A percentile compares a stretch with the other conserved stretches of the same genome.
Evolutionary conservation across 2,888 invertebrate genomes (phyloP).

Genomic region (Clostera curtula): DNA sequence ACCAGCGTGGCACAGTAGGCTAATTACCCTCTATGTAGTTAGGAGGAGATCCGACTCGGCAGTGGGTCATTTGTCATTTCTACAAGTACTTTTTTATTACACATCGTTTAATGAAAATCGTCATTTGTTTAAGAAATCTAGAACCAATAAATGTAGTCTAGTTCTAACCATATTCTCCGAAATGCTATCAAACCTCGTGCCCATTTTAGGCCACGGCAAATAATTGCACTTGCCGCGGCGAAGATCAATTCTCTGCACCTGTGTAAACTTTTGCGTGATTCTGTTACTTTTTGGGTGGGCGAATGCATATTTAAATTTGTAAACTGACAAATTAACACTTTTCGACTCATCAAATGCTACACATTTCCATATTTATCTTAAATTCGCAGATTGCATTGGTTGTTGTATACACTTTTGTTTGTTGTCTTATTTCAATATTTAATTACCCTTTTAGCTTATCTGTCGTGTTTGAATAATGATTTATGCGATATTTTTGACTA

Average conservation of each 20-base stretch:
- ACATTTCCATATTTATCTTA: constrained; percentile 37
- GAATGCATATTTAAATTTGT: constrained; percentile 55
- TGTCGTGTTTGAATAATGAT: constrained; percentile 28
- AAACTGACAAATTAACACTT: constrained; percentile 59
- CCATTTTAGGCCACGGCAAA: constrained; percentile 33
- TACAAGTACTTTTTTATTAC: too few relatives aligned
- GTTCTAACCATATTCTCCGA: constrained; percentile 9
- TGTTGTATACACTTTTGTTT: constrained; percentile 22
- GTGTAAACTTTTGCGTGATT: constrained; percentile 44
- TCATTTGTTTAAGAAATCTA: too few relatives aligned
- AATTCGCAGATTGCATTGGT: constrained; percentile 25
- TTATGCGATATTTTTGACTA: constrained; percentile 25
- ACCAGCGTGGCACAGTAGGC: too few relatives aligned
- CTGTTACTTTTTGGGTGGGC: constrained; percentile 43
- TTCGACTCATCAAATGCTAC: constrained; percentile 42
- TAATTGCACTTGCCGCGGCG: constrained; percentile 44
- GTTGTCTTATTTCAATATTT: constrained; percentile 26
- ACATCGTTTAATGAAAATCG: too few relatives aligned
- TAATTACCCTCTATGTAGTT: too few relatives aligned
- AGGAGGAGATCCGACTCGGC: too few relatives aligned
- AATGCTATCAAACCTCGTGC: constrained; percentile 17
- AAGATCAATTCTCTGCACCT: constrained; percentile 46
- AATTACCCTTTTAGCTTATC: constrained; percentile 36
- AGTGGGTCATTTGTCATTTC: too few relatives aligned
- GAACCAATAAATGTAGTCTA: constrained; percentile 16